Percentiles rank a stretch among this genome's conserved stretches.
Conservation (phyloP, 2,888 invertebrate species). For the Epistrophe eligans region DNA sequence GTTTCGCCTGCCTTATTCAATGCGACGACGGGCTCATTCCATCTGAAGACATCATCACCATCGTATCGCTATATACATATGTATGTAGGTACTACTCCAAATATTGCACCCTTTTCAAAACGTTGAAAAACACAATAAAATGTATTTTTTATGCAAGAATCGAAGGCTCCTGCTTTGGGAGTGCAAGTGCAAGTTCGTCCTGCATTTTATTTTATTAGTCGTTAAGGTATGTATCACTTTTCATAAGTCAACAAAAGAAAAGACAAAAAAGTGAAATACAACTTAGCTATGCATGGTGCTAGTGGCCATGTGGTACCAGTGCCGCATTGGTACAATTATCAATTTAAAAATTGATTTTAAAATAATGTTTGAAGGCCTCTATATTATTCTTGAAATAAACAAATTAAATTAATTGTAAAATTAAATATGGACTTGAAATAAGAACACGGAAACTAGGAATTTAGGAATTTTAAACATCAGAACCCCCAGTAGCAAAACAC, state of each 20-base stretch:
- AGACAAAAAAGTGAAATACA: neutral
- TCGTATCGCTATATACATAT: neutral
- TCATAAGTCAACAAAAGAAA: neutral
- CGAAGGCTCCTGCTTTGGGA: neutral
- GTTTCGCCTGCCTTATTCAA: slow-evolving; percentile 38
- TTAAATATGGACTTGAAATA: too few relatives aligned
- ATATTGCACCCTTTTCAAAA: slow-evolving; percentile 4
- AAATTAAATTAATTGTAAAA: too few relatives aligned
- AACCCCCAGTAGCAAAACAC: too few relatives aligned
- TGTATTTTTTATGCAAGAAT: neutral
- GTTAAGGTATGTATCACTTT: neutral
- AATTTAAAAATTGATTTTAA: too few relatives aligned
- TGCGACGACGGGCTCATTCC: slow-evolving; percentile 29
- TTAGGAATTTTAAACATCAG: too few relatives aligned
- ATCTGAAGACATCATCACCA: neutral
- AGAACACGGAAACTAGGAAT: too few relatives aligned
- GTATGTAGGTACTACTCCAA: slow-evolving; percentile 1
- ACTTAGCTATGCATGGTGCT: neutral
- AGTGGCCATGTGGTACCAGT: neutral
- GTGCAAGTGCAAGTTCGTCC: neutral
- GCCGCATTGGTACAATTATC: neutral
- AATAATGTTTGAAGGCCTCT: too few relatives aligned
- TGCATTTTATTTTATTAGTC: slow-evolving; percentile 12
- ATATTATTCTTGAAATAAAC: too few relatives aligned
- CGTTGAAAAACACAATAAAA: neutral